A percentile compares a stretch with the other conserved stretches of the same genome.
Conservation (phyloP, 1,140 invertebrate species). For the Sycobia sp. region DNA sequence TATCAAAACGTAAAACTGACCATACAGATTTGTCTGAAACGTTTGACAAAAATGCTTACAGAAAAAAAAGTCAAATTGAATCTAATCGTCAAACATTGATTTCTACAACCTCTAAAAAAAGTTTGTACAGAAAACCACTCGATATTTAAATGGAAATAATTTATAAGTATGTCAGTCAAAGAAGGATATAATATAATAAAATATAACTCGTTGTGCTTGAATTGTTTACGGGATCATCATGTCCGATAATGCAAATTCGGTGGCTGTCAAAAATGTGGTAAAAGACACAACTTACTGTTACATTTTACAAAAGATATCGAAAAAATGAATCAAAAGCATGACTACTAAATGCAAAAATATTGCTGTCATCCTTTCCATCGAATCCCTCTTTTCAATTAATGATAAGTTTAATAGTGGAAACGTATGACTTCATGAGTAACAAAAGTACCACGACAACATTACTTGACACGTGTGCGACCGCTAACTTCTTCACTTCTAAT, state of each 20-base stretch:
- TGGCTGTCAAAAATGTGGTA: too few relatives aligned
- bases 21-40: too few relatives aligned
- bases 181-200: too few relatives aligned
- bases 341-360: not conserved
- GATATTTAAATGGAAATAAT: too few relatives aligned
- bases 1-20: conserved; percentile 11
- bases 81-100: not conserved
- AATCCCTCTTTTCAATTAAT: conserved; percentile 15
- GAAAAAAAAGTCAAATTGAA: too few relatives aligned
- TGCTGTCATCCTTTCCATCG: not conserved
- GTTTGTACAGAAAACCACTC: too few relatives aligned
- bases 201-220: conserved; percentile 4
- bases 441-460: not conserved
- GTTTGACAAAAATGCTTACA: not conserved
- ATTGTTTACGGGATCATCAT: conserved; percentile 13
- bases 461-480: conserved; percentile 15
- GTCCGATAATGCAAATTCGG: conserved; percentile 3
- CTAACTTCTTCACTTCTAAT: conserved; percentile 1
- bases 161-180: too few relatives aligned
- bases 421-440: not conserved
- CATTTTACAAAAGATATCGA: not conserved
- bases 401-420: conserved; percentile 8
- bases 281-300: too few relatives aligned
- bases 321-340: not conserved
- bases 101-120: too few relatives aligned